Base-by-base conservation (phyloP, 2,113 vertebrate genomes). In the Morone saxatilis region DNA sequence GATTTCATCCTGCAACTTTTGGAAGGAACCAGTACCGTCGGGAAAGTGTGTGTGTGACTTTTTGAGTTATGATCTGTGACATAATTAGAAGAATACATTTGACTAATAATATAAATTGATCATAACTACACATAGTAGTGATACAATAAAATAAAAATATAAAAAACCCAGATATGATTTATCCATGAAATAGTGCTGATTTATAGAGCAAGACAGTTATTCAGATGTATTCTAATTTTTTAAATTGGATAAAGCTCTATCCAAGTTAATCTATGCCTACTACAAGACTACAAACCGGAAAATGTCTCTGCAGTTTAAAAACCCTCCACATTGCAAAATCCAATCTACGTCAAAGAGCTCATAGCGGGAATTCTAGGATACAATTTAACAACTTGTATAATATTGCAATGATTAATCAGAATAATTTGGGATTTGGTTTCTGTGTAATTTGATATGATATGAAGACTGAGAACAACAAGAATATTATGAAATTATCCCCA, bases 381-480 rank as follows among this genome's bases (percentile, higher is more conserved):
- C 53, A 60, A 10, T 61, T 81, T 71, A 81, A 81, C 67, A 80
- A 16, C 76, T 59, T 2, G 4, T 2, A 22, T 74, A 20, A 53
- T 78, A 48, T 73, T 86, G 45, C 5, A 51, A 38, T 63, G 17
- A 76, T 66, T 53, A 84, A 68, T 17, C n/a, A 17, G 78, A 76
- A 65, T 47, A 57, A 22, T 53, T 78, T 80, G 45, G 51, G 71
- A 59, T 76, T 74, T 80, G 19, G 31, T 53, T 56, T 48, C 25
- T 71, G 11, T 63, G 20, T 78, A 36, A 81, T 65, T 53, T 60
- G 36, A 31, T 31, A 31, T 31, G 31, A 68, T 66, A 45, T 70
- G 36, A 85, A 57, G n/a, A 41, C 12, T 60, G 68, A 73, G 51
- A 0, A 20, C 51, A 82, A 68, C 10, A 57, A 56, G 47, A 50